Evolutionary conservation across 92 coral and sea anemone genomes (phyloP), one percentile per base, ranked within the genome.

Genomic region (Scolanthus callimorphus): DNA sequence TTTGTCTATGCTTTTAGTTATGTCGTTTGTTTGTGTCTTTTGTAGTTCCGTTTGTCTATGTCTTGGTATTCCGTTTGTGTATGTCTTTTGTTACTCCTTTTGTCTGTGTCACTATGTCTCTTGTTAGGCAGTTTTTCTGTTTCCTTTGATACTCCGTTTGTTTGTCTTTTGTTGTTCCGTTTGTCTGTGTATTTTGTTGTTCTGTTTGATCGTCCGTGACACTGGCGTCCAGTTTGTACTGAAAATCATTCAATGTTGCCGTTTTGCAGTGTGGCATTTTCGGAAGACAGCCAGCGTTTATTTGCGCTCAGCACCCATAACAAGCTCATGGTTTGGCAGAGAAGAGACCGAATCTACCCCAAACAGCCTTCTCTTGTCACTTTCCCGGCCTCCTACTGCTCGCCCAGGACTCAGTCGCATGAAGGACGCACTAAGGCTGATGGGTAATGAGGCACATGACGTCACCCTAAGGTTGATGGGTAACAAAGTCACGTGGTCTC

Each of bases 311-410:
- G 78, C 81, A 69, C 76, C 21, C 77, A 63, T 30, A 81, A 83
- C 29, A 82, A 74, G 61, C 83, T 87, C 30, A 73, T 84, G 17
- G 76, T 80, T 26, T 87, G 96, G 96, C 90, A 85, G 51, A 74
- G 80, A 48, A 73, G 60, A 28, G 90, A 82, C 68, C 62, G 77
- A 57, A 57, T 60, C 22, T 57, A 54, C 69, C 41, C 74, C 59
- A 83, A 80, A 60, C 90, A 83, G 1, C 90, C 88, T 0, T 15
- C 49, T 28, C 51, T 82, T 49, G 61, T 68, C 11, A 62, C 69
- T 19, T 76, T 75, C 70, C 88, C 75, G 23, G 62, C 63, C 29
- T 68, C 75, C 57, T 43, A 55, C 50, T 43, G 57, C 54, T 28
- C 63, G 29, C 75, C 75, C 19, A 56, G 25, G 22, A 15, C 39